Base-by-base conservation (phyloP, 2,888 invertebrate genomes). In the Aporophyla lueneburgensis region DNA sequence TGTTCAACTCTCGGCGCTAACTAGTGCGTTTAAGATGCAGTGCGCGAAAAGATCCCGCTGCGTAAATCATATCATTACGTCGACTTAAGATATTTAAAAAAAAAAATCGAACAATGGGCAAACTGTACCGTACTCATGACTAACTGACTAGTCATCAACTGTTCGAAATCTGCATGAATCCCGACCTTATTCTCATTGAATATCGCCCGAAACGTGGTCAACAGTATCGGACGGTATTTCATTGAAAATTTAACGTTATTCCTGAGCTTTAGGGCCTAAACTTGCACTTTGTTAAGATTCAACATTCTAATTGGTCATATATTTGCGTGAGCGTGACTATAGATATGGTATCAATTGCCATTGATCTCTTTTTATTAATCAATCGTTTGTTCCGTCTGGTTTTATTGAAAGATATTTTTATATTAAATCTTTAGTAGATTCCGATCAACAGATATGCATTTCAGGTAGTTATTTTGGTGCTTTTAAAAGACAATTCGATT, bases 321-420 rank as follows among this genome's bases (percentile, higher is more conserved):
- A 81, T 87, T 84, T 78, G 79, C 81, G 81, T 63, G 65, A 74
- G 75, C 67, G 78, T 81, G 83, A 84, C 84, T 78, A 46, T 46
- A 46, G 43, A 79, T 85, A 84, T 76, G 72, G 72, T 86, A 89
- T 86, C 90, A 88, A 91, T 90, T 89, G 87, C 74, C 80, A 86
- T 87, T 87, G 88, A 88, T 89, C 88, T 89, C 76, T 69, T 86
- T 88, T 90, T 81, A 90, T 88, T 89, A 89, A 89, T 89, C 87
- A 88, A 87, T 90, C 86, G 88, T 71, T 76, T 58, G 81, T 78
- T 58, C 43, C 80, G 83, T 84, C 83, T 82, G 82, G 75, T 72
- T 81, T 83, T 80, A 84, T 85, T 86, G 80, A 59, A 61, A 82
- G 69, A 79, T 63, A 81, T 80, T 78, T 69, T 33, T 33, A 33